Percentiles rank a stretch among this genome's conserved stretches.
phyloP scores from a whole-genome alignment of 2,113 vertebrate species.

The Oophaga pumilio region DNA sequence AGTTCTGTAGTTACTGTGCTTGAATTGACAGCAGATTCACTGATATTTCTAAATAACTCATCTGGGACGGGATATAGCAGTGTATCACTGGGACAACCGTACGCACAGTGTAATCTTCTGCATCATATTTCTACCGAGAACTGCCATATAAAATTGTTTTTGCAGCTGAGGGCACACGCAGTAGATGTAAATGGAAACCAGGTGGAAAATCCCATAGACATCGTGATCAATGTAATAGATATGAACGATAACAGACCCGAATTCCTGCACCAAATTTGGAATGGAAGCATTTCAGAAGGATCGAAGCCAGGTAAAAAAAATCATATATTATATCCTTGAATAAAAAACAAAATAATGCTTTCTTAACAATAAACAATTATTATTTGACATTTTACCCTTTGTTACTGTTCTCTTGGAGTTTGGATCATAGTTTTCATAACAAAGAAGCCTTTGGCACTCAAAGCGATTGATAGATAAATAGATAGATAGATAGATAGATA shows the following conservation, averaged over 20 bases:
- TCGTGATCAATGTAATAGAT: constrained; percentile 98
- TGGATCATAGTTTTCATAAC: too few relatives aligned
- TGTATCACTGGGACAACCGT: constrained; percentile 44
- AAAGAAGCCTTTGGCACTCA: too few relatives aligned
- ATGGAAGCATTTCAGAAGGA: constrained; percentile 92
- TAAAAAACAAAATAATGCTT: too few relatives aligned
- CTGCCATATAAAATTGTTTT: constrained; percentile 60
- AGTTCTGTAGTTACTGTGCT: constrained; percentile 48
- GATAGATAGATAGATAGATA: too few relatives aligned
- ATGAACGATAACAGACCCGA: constrained; percentile 98
- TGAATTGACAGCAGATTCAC: constrained; percentile 55
- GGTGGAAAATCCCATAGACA: constrained; percentile 97
- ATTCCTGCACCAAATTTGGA: constrained; percentile 95
- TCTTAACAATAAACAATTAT: too few relatives aligned
- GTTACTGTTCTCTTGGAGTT: too few relatives aligned
- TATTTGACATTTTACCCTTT: too few relatives aligned
- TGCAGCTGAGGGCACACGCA: constrained; percentile 92
- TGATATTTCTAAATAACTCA: constrained; percentile 56
- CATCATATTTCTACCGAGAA: constrained; percentile 46
- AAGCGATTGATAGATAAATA: too few relatives aligned
- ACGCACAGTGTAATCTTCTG: constrained; percentile 39
- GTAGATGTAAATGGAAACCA: constrained; percentile 99
- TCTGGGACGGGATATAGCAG: constrained; percentile 46
- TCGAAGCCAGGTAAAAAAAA: constrained; percentile 90
- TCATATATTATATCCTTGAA: too few relatives aligned